Conservation (phyloP, 2,797 vertebrate species). For the Oreonectes daqikongensis region DNA sequence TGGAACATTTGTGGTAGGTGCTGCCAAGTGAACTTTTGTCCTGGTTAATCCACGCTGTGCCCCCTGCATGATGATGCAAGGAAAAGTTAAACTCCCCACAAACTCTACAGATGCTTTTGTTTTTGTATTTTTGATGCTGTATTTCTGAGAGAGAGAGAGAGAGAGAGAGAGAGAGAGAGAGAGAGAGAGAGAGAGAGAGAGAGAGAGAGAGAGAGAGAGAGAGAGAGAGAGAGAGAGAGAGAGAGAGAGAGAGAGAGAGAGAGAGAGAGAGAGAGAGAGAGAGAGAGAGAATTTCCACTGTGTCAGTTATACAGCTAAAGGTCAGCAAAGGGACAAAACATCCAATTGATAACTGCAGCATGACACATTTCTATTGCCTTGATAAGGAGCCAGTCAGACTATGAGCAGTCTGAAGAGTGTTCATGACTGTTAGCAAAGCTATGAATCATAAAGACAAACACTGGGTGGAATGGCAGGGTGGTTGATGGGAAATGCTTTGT, state of each 20-base stretch:
- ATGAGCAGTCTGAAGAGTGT: constrained; percentile 14
- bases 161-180: neutral
- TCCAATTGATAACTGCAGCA: constrained; percentile 7
- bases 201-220: neutral
- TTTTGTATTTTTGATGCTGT: too few relatives aligned
- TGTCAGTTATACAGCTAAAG: constrained; percentile 24
- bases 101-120: neutral
- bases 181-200: neutral
- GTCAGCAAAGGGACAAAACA: constrained; percentile 7
- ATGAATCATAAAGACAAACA: constrained; percentile 32
- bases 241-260: neutral
- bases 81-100: neutral
- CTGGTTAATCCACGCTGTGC: neutral
- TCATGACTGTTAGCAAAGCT: constrained; percentile 15
- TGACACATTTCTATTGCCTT: constrained; percentile 21
- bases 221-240: neutral
- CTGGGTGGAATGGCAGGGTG: constrained; percentile 2
- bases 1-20: neutral
- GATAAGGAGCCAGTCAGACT: constrained; percentile 38
- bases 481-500: constrained; percentile 31
- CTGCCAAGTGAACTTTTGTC: constrained; percentile 27
- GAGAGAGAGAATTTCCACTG: neutral
- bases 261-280: neutral
- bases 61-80: constrained; percentile 8
- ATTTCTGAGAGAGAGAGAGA: neutral